Evolutionary conservation across 2,797 vertebrate genomes (phyloP).

Genomic region (Phoebastria nigripes): DNA sequence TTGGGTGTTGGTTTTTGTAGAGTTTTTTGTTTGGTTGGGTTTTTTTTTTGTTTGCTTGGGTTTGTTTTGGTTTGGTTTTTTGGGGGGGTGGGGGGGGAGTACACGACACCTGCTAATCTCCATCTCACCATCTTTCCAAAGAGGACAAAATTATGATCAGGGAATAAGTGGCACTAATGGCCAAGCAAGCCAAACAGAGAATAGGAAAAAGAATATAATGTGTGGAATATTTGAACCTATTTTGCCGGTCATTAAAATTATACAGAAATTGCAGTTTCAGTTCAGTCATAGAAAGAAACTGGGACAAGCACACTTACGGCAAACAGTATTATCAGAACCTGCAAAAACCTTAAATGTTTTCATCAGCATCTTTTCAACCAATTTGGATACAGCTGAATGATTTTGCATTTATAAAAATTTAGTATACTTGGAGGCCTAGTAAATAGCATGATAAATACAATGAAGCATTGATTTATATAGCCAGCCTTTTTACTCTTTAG

Average conservation of each 20-base stretch:
- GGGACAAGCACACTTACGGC: background rate
- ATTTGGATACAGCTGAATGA: slow-evolving; percentile 2
- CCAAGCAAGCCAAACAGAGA: background rate
- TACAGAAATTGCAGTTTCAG: background rate
- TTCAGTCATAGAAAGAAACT: background rate
- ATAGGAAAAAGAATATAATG: background rate
- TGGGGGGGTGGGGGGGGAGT: too few species aligned
- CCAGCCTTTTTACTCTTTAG: background rate
- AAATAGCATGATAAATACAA: slow-evolving; percentile 29
- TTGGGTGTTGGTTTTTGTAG: too few species aligned
- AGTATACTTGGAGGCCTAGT: background rate
- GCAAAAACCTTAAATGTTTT: background rate
- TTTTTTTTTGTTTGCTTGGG: too few species aligned
- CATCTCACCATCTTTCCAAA: background rate
- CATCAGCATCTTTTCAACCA: slow-evolving; percentile 14
- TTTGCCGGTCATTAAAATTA: background rate
- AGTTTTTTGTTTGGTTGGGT: too few species aligned
- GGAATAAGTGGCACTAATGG: background rate
- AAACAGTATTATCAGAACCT: background rate
- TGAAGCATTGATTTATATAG: slow-evolving; percentile 27
- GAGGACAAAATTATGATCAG: background rate
- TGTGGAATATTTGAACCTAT: background rate
- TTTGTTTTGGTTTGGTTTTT: too few species aligned
- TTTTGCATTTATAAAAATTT: slow-evolving; percentile 19
- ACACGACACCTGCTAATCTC: background rate